Base-by-base conservation (phyloP, 2,888 invertebrate genomes). In the Acleris holmiana region DNA sequence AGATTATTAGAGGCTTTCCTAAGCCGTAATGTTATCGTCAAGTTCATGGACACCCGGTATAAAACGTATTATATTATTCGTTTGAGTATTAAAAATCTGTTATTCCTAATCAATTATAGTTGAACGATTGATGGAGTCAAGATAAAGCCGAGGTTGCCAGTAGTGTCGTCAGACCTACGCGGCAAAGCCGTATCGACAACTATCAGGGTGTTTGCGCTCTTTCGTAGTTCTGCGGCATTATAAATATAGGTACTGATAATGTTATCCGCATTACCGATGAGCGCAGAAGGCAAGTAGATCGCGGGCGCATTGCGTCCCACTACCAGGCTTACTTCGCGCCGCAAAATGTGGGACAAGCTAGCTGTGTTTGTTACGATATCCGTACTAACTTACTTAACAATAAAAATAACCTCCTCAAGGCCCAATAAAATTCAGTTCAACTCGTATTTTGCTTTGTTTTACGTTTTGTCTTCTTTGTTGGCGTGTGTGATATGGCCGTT, bases 321-420 rank as follows among this genome's bases (percentile, higher is more conserved):
- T 58, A 70, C 66, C 58, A 60, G 66, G 41, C 61, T 40, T 55
- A 53, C 19, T 55, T 46, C 54, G 64, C 61, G 66, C 67, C n/a
- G 19, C 15, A 77, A 73, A 71, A 89, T 89, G 89, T 86, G 81
- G 83, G 77, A 79, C 68, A 76, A 79, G 53, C 68, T 81, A 67
- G 71, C 78, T 46, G 62, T 83, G 67, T 73, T 84, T 47, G 61
- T 77, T 5, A 57, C 77, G 44, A 67, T 84, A 68, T 76, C 76
- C 64, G 58, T 77, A 29, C 54, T 78, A 35, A 78, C 80, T 21
- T 88, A 78, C 68, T 66, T 86, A 5, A 72, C 79, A 1, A 85
- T 77, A 67, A 85, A 87, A 68, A 69, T 86, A 40, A 76, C 73
- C 1, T 82, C 68, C 18, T 25, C 59, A 15, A 59, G 18, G 44